Conservation (phyloP, 2,888 invertebrate genomes). For the Lamellibrachia columna region DNA sequence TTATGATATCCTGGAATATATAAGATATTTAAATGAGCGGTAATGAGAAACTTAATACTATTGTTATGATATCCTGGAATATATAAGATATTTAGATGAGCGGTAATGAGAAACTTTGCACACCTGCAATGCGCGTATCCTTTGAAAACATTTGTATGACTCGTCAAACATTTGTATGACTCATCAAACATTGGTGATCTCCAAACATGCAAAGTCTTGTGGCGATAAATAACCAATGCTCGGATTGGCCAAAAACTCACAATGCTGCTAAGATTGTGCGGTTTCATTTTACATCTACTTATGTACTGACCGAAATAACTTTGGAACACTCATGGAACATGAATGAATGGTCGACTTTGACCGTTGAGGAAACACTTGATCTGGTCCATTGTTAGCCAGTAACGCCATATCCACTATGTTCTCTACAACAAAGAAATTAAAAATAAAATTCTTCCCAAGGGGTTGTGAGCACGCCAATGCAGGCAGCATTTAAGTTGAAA, state of each 20-base stretch:
- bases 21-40: background rate
- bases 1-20: background rate
- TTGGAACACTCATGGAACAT: background rate
- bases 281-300: background rate
- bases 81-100: background rate
- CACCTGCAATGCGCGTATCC: background rate
- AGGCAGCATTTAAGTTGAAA: too few relatives aligned
- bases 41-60: background rate
- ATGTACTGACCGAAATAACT: background rate
- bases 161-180: background rate
- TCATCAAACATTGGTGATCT: background rate
- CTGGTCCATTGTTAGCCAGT: background rate
- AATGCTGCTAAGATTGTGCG: background rate
- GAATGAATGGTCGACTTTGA: background rate
- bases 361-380: background rate
- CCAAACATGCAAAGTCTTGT: background rate
- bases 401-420: background rate
- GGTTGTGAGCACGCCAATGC: too few relatives aligned
- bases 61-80: background rate
- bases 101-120: background rate
- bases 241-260: background rate
- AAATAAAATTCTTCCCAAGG: too few relatives aligned
- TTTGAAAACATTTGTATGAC: background rate
- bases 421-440: background rate
- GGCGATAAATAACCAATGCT: background rate